Base-by-base conservation (phyloP, 2,888 invertebrate genomes). In the Pycnomerus fuliginosus region DNA sequence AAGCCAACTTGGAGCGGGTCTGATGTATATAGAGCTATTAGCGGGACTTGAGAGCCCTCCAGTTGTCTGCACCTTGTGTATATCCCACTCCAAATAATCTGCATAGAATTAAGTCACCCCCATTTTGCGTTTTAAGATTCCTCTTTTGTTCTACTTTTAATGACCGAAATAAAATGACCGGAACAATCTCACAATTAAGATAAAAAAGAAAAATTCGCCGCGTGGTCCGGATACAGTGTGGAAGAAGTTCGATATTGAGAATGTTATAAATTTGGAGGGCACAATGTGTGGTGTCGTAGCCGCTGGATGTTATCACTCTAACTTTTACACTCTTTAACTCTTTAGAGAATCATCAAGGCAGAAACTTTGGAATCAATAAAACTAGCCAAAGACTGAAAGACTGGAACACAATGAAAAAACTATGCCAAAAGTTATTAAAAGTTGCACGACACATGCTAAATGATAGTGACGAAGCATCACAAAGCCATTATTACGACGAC, bases 281-380 rank as follows among this genome's bases (percentile, higher is more conserved):
- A 64, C 60, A 66, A 66, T 64, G 58, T 56, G 48, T 58, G 60
- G 58, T 62, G 59, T 56, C 55, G 46, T 52, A 56, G 55, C 34
- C 25, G 27, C 35, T 16, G 24, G 55, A 52, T 61, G 66, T 64
- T 65, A 67, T 65, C 66, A 63, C 64, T 64, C 64, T 61, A 68
- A 68, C 66, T 68, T 70, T 68, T 64, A 65, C 65, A 64, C 65
- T 66, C 64, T 67, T 67, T 68, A 68, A 66, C 67, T 67, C 69
- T 69, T 69, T 66, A 65, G 67, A 67, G 67, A 65, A 65, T 63
- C 68, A 68, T 69, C 67, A 69, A 64, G 58, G 61, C 56, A 58
- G 62, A 70, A 69, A 68, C 61, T 69, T 69, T 61, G 60, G 58
- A 68, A 68, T 69, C 68, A 66, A 69, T 69, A 68, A 64, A 51